Evolutionary conservation across 2,113 vertebrate genomes (phyloP).

Genomic region (Menura novaehollandiae): DNA sequence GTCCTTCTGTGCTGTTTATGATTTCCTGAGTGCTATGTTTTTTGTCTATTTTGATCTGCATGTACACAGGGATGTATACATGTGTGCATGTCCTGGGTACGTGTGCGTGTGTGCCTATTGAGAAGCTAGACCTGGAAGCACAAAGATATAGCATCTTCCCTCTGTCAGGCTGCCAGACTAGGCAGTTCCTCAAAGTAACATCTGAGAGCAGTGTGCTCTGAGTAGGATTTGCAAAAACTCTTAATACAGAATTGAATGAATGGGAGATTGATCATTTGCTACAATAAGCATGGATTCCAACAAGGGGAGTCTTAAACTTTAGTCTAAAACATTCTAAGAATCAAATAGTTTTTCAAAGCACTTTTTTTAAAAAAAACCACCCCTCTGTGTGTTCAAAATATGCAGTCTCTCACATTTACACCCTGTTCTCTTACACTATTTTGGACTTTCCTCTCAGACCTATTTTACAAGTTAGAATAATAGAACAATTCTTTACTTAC

Average conservation of each 20-base stretch:
- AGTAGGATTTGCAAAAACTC: neutral
- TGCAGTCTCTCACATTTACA: neutral
- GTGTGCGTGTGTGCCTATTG: neutral
- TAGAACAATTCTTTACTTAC: neutral
- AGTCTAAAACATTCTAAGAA: neutral
- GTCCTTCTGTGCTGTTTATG: neutral
- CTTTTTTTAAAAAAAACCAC: neutral
- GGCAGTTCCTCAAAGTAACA: neutral
- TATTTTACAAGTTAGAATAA: neutral
- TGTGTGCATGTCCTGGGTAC: neutral
- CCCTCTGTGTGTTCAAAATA: neutral
- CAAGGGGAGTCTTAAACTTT: neutral
- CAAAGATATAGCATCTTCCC: neutral
- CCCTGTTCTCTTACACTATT: neutral
- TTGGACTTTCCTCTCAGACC: neutral
- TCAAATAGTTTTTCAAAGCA: neutral
- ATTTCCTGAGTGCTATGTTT: neutral
- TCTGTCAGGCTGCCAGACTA: neutral
- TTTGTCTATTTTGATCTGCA: neutral
- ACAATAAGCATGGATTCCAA: neutral
- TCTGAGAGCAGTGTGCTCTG: neutral
- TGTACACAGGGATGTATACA: accelerated
- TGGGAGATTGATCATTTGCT: neutral
- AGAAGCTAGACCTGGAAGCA: neutral
- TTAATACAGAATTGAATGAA: neutral